Base-by-base conservation (phyloP, 1,140 invertebrate genomes). In the Physella acuta region DNA sequence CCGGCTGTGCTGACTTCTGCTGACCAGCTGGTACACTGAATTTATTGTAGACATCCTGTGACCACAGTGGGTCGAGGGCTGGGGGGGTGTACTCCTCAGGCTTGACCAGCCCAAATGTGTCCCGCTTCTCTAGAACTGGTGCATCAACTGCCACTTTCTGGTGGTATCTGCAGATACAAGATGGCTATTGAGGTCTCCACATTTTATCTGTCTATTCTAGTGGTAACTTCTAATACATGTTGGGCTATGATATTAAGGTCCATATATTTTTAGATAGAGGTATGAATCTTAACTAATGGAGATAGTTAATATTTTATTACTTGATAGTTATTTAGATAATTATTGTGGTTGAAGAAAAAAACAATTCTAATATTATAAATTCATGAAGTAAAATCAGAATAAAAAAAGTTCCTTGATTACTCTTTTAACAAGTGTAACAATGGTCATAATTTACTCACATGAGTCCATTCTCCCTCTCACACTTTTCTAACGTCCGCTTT, bases 391-490 rank as follows among this genome's bases (percentile, higher is more conserved):
- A n/a, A n/a, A n/a, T n/a, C n/a, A n/a, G 31, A 37, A 36, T 14
- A 26, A 61, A 44, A n/a, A 49, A 51, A 8, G 52, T 65, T 44
- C 5, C 63, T 52, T 30, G 30, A 49, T 4, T 11, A 1, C 28
- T 55, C 31, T 26, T n/a, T n/a, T 24, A 20, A 53, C 3, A 53
- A 20, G 28, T 5, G 4, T 8, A 8, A 26, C 28, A 53, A 16
- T 26, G 2, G 17, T 11, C 8, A 31, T 24, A 44, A 53, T 20
- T 31, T 28, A 70, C 70, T 72, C 85, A 91, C 89, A 92, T 92
- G 60, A 92, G 87, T 72, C 89, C 88, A 85, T 92, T 92, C 83
- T 92, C 91, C 72, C 90, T 79, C 73, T 91, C 88, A 82, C 90
- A 91, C 79, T 92, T 92, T 68, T 91, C 90, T 56, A 91, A 80